Evolutionary conservation across 2,797 vertebrate genomes (phyloP).

Genomic region (Vireo griseus): DNA sequence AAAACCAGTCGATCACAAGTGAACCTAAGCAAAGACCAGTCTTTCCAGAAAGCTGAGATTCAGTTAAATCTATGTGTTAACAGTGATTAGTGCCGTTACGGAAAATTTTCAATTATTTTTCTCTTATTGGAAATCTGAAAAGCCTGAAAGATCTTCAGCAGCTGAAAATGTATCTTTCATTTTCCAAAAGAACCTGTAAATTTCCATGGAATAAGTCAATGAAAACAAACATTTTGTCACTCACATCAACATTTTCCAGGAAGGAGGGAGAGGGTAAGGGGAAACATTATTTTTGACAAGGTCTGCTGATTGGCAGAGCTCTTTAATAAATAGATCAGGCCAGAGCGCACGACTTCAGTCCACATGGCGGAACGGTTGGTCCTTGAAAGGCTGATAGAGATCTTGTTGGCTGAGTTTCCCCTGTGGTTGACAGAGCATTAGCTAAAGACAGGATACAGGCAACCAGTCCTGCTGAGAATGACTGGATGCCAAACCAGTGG

Average conservation of each 20-base stretch:
- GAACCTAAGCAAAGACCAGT: neutral
- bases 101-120: neutral
- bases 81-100: neutral
- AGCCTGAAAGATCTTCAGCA: neutral
- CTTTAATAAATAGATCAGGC: conserved; percentile 56
- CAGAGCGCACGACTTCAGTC: conserved; percentile 6
- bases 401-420: conserved; percentile 47
- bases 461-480: conserved; percentile 57
- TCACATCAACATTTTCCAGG: conserved; percentile 45
- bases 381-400: conserved; percentile 67
- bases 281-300: conserved; percentile 59
- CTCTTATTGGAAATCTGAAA: neutral
- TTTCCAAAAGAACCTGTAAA: conserved; percentile 42
- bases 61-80: neutral
- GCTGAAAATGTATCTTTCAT: neutral
- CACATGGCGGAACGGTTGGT: conserved; percentile 45
- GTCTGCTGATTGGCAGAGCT: conserved; percentile 51
- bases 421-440: conserved; percentile 61
- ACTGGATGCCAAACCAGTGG: conserved; percentile 60
- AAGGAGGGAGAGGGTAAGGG: neutral
- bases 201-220: conserved; percentile 25
- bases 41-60: neutral
- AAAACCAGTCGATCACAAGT: neutral
- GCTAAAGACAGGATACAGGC: conserved; percentile 64
- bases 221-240: conserved; percentile 41